These are phyloP conservation scores for Drosophila emarginata DNA, from an alignment of 2,888 invertebrate genomes.

Conservation along the genomic window DNA sequence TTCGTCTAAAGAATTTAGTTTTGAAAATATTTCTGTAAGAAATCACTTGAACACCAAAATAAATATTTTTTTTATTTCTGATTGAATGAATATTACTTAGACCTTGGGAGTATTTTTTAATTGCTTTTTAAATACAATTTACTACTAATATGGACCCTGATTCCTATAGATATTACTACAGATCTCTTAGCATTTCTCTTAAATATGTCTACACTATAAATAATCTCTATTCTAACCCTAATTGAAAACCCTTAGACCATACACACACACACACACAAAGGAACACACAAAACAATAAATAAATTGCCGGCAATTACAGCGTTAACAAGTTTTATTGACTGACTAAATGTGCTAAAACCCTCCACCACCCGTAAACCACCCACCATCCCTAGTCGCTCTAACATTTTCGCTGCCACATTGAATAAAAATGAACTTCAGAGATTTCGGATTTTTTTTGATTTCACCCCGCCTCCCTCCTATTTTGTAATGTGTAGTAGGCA, in stretches of 20 bases:
- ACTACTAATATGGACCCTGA: too few relatives aligned
- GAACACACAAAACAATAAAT: constrained; percentile 67
- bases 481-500: neutral
- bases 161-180: neutral
- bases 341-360: constrained; percentile 77
- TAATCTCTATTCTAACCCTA: neutral
- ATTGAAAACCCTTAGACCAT: constrained; percentile 15
- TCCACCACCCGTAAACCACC: neutral
- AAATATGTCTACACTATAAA: neutral
- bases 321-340: constrained; percentile 83
- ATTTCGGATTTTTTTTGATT: constrained; percentile 13
- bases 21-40: too few relatives aligned
- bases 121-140: too few relatives aligned
- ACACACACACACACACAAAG: neutral
- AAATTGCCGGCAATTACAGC: constrained; percentile 83
- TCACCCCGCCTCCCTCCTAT: constrained; percentile 19
- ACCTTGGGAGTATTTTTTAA: too few relatives aligned
- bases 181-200: neutral
- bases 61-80: too few relatives aligned
- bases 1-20: too few relatives aligned
- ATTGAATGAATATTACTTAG: too few relatives aligned
- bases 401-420: neutral
- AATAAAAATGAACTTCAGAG: constrained; percentile 34
- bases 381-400: constrained; percentile 5
- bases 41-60: too few relatives aligned